Evolutionary conservation across 2,113 vertebrate genomes (phyloP).

Genomic region (Channa maculata): DNA sequence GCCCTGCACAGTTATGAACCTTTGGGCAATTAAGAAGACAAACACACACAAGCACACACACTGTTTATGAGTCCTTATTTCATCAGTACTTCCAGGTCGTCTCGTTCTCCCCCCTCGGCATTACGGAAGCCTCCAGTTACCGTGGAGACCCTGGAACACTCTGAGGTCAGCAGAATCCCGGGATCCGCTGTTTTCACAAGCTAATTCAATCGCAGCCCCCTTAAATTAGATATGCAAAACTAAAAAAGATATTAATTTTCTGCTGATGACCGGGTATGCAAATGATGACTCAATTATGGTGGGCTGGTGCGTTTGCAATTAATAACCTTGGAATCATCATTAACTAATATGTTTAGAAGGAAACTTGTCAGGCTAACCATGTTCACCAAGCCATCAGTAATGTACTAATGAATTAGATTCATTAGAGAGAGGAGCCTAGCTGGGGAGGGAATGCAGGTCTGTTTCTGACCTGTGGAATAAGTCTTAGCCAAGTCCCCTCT

Average conservation of each 20-base stretch:
- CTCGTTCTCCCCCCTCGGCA: conserved; percentile 20
- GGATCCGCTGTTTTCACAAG: conserved; percentile 71
- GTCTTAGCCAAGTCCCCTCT: conserved; percentile 16
- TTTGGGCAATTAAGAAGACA: conserved; percentile 68
- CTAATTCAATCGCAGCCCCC: conserved; percentile 77
- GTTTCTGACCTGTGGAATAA: conserved; percentile 70
- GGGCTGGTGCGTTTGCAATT: conserved; percentile 80
- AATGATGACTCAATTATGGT: conserved; percentile 84
- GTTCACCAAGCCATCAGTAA: conserved; percentile 80
- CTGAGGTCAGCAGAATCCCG: conserved; percentile 79
- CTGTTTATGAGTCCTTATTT: conserved; percentile 74
- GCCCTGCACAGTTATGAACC: conserved; percentile 58
- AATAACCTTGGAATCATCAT: conserved; percentile 84
- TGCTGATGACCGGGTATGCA: conserved; percentile 84
- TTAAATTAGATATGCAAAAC: conserved; percentile 82
- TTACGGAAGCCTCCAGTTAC: conserved; percentile 72
- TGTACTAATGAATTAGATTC: conserved; percentile 81
- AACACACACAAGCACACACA: conserved; percentile 31
- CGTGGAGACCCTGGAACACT: conserved; percentile 71
- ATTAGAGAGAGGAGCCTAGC: conserved; percentile 64
- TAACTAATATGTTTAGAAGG: conserved; percentile 85
- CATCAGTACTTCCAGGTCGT: conserved; percentile 75
- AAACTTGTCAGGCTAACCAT: conserved; percentile 83
- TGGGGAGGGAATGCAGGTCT: conserved; percentile 52
- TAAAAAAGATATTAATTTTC: conserved; percentile 81